Evolutionary conservation across 2,113 vertebrate genomes (phyloP), one percentile per base, ranked within the genome.

Genomic region (Lanius collurio): DNA sequence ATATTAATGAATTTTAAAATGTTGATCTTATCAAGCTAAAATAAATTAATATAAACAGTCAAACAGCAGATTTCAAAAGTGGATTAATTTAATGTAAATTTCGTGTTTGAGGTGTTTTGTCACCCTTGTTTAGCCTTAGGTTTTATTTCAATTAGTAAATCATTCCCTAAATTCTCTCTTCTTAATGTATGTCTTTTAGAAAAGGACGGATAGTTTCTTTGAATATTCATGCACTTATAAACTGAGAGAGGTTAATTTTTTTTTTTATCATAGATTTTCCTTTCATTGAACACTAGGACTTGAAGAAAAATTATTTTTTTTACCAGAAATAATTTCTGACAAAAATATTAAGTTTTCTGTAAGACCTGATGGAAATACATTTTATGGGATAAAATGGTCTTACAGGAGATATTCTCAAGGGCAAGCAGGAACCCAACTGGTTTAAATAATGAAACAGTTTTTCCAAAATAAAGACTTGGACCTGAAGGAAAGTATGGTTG

Each of bases 81-180:
- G 65, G 65, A 75, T 79, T 85, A 79, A 76, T 87, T 95, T 69
- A 70, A 94, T 47, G 26, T 50, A 85, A 62, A 86, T 95, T 93
- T 85, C 16, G 52, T 8, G 17, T 69, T 65, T 74, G 28, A 59
- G 2, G 16, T 42, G 35, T 81, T 87, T 83, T 90, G 6, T 69
- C 57, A 85, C 23, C 10, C 20, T 73, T 42, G 4, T 26, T 64
- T 82, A 35, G 23, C 3, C 26, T 52, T 56, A 56, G 15, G 13
- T 84, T 69, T 16, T 50, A 47, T 67, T 90, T 87, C 19, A 56
- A 3, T 41, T 65, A 46, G 6, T 67, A 91, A 91, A 67, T 60
- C 6, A 35, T 69, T 67, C 33, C 55, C 16, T 63, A 35, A 37
- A 37, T 37, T 37, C 37, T 37, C 37, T 37, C 10, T 73, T 63